Evolutionary conservation across 2,797 vertebrate species (phyloP).

Genomic region (Euphonia xanthogaster): DNA sequence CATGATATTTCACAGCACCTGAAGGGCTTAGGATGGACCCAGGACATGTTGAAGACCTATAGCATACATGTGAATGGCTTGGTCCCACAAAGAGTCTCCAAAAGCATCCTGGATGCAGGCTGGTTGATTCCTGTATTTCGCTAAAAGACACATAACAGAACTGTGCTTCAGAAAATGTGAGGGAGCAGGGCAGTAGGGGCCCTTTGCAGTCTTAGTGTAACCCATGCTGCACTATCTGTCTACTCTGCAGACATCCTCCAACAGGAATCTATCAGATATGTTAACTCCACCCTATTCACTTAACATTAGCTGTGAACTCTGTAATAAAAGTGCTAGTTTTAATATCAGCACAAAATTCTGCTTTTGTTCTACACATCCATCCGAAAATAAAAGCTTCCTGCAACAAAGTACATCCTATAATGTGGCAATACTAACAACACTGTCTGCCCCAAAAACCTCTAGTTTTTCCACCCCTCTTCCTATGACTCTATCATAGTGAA

Average conservation of each 20-base stretch:
- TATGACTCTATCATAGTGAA: background rate
- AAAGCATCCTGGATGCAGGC: background rate
- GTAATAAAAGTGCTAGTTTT: background rate
- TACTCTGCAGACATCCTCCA: background rate
- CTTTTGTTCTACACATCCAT: background rate
- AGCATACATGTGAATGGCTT: background rate
- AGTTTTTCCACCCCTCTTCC: background rate
- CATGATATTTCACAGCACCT: background rate
- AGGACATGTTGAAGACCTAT: background rate
- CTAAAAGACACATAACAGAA: background rate
- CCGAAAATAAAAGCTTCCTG: background rate
- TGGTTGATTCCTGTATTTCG: background rate
- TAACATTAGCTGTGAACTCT: background rate
- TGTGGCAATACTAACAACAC: accelerated
- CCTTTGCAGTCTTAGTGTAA: background rate
- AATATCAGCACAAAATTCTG: background rate
- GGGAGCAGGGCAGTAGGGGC: too few species aligned
- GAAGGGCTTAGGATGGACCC: background rate
- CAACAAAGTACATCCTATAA: background rate
- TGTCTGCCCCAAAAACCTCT: background rate
- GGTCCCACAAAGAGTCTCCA: background rate
- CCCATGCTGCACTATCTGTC: background rate
- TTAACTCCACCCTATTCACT: background rate
- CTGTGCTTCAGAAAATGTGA: background rate
- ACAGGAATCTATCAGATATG: background rate